Evolutionary conservation across 2,888 invertebrate species (phyloP).

Genomic region (Anagyrus pseudococci): DNA sequence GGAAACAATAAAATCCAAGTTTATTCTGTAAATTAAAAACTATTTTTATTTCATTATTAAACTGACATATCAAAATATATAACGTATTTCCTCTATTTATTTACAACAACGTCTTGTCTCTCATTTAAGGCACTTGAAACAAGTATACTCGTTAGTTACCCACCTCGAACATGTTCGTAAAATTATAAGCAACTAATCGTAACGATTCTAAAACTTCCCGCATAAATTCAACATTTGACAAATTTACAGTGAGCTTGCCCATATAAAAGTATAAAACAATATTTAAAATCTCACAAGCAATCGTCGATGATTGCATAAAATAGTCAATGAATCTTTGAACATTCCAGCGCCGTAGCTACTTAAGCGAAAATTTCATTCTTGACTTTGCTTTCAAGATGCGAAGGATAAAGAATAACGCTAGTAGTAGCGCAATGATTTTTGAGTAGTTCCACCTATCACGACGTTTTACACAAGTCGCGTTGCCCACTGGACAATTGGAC

Average conservation of each 20-base stretch:
- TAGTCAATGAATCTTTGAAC: too few species aligned
- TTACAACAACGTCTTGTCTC: background rate
- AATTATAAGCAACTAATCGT: background rate
- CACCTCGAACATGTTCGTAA: background rate
- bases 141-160: background rate
- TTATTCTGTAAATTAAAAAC: background rate
- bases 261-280: background rate
- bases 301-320: too few species aligned
- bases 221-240: background rate
- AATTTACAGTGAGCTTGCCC: background rate
- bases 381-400: background rate
- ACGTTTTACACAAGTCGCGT: background rate
- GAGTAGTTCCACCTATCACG: background rate
- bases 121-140: background rate
- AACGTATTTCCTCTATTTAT: background rate
- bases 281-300: background rate
- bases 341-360: background rate
- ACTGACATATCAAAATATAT: background rate
- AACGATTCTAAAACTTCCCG: background rate
- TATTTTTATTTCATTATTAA: background rate
- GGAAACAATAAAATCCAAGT: too few species aligned
- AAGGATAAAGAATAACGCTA: conserved; percentile 5
- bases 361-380: background rate
- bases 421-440: background rate
- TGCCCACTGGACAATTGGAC: background rate